Base-by-base conservation (phyloP, 2,797 vertebrate species). In the Dromococcyx pavoninus region DNA sequence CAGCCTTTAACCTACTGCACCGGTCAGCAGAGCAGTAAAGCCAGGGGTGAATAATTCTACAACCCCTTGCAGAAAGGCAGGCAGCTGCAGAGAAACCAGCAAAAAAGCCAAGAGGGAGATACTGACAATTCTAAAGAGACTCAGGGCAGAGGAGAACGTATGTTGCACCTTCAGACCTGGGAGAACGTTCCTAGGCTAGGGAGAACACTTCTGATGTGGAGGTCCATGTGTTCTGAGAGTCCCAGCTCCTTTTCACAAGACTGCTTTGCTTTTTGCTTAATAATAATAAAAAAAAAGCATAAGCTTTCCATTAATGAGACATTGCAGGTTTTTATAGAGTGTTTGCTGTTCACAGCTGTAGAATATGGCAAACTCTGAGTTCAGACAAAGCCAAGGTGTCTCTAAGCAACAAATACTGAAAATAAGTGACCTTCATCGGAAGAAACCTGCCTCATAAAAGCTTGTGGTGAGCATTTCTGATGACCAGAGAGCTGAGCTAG, bases 311-410 rank as follows among this genome's bases (percentile, higher is more conserved):
- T 77, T 43, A 44, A 53, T 6, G 28, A 39, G 41, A 27, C 35
- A 27, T 2, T 41, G 35, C n/a, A 56, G 19, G 8, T n/a, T 27
- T 74, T 67, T 16, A 3, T 22, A 51, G 61, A 51, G 61, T 61
- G 27, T 43, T 64, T 37, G n/a, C 65, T 53, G 27, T 66, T 78
- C 17, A 27, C 48, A 64, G 4, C 27, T 0, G 3, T 58, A 64
- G 44, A 35, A 28, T 22, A 12, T 0, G 0, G 32, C 10, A 44
- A 19, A 22, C 16, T 85, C 28, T 0, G 22, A 32, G 41, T 18
- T 64, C 72, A 66, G 32, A 21, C 9, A 54, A 54, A 79, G 65
- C 24, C n/a, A 11, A 33, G 21, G 27, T 54, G 43, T 77, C 69
- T 54, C 43, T 54, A 43, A 76, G 85, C 72, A 72, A 35, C 74